These are phyloP conservation scores for Cyprinodon tularosa DNA, from an alignment of 2,113 vertebrate genomes.

Conservation along the genomic window DNA sequence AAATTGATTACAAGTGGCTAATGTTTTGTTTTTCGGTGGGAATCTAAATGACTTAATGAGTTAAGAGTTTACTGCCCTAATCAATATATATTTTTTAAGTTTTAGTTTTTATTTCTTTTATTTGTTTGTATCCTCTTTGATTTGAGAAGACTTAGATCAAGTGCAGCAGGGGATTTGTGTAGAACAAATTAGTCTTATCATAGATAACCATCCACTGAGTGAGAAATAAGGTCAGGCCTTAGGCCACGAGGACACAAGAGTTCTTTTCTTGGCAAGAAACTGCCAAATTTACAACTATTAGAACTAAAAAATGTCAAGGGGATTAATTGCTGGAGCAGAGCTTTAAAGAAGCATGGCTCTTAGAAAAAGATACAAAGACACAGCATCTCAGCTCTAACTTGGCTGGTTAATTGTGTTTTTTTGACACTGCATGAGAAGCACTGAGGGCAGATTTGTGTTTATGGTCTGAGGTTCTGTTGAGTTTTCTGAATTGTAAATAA, in stretches of 20 bases:
- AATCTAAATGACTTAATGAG: neutral
- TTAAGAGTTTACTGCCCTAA: neutral
- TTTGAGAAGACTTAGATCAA: neutral
- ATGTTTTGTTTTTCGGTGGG: neutral
- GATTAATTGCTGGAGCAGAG: neutral
- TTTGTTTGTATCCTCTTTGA: neutral
- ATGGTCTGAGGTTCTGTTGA: neutral
- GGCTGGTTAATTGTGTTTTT: neutral
- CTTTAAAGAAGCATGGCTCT: neutral
- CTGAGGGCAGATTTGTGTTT: neutral
- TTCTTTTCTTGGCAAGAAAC: neutral
- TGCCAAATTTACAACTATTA: neutral
- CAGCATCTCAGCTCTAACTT: neutral
- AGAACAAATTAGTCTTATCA: neutral
- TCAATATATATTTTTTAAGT: neutral
- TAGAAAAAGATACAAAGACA: neutral
- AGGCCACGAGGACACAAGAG: neutral
- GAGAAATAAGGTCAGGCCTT: neutral
- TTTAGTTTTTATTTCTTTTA: neutral
- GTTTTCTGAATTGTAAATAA: neutral
- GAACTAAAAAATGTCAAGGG: neutral
- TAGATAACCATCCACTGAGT: neutral
- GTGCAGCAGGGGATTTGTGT: neutral
- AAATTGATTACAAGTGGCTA: neutral
- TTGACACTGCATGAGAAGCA: neutral